Evolutionary conservation across 2,888 invertebrate species (phyloP).

Genomic region (Platerodrilus igneus): DNA sequence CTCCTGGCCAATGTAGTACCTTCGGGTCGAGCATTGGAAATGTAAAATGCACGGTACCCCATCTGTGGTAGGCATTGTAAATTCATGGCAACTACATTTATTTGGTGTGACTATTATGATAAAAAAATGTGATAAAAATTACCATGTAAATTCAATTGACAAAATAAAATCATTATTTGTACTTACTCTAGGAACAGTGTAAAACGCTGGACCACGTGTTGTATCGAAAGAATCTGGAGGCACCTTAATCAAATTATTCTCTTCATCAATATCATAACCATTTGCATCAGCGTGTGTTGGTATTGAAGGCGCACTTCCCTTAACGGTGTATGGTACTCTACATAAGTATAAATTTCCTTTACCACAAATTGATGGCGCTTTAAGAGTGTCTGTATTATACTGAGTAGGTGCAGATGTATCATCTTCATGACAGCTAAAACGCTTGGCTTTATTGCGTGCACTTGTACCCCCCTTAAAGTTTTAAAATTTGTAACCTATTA

Average conservation of each 20-base stretch:
- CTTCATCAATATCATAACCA: slow-evolving; percentile 38
- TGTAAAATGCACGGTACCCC: too few species aligned
- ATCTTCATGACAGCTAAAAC: slow-evolving; percentile 25
- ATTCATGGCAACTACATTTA: too few species aligned
- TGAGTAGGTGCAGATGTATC: slow-evolving; percentile 32
- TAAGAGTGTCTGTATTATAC: slow-evolving; percentile 28
- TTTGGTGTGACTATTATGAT: too few species aligned
- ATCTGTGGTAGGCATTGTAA: too few species aligned
- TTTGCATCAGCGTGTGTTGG: slow-evolving; percentile 39
- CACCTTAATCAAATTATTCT: slow-evolving; percentile 33
- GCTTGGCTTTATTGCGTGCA: slow-evolving; percentile 26
- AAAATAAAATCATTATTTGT: too few species aligned
- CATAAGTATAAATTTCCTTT: slow-evolving; percentile 39
- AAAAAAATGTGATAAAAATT: too few species aligned
- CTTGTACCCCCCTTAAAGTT: slow-evolving; percentile 33
- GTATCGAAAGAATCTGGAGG: slow-evolving; percentile 32
- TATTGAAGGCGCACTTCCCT: slow-evolving; percentile 36
- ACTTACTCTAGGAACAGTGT: slow-evolving; percentile 30
- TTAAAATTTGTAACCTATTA: neutral
- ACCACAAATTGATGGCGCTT: slow-evolving; percentile 22
- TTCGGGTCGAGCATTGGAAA: too few species aligned
- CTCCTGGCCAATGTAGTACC: too few species aligned
- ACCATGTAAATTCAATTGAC: too few species aligned
- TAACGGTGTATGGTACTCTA: slow-evolving; percentile 32
- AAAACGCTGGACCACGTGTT: slow-evolving; percentile 38